A percentile compares a stretch with the other conserved stretches of the same genome.
phyloP scores from a whole-genome alignment of 2,797 vertebrate species.

The Premnoplex brunnescens region DNA sequence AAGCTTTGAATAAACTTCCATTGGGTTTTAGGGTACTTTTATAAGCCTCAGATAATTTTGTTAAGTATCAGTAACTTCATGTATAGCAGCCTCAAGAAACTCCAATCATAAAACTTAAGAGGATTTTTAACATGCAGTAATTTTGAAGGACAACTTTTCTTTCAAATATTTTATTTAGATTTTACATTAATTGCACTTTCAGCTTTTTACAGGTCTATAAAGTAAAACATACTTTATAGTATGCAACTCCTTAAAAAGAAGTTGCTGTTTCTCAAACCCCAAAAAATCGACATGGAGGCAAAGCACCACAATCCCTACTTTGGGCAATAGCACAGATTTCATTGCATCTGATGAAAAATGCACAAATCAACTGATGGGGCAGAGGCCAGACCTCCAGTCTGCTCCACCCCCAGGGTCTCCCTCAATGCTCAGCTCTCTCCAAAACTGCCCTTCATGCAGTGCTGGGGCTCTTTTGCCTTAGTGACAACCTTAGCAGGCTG shows the following conservation, averaged over 20 bases:
- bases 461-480: background rate
- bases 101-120: background rate
- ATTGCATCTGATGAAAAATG: background rate
- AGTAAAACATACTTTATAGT: background rate
- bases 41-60: background rate
- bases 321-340: background rate
- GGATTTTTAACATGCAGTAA: background rate
- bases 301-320: background rate
- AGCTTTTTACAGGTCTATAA: background rate
- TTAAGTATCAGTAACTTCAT: background rate
- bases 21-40: background rate
- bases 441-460: fast-evolving
- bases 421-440: fast-evolving
- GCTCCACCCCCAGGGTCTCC: background rate
- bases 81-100: background rate
- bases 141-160: background rate
- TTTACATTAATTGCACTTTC: background rate
- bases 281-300: background rate
- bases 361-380: background rate
- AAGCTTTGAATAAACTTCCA: background rate
- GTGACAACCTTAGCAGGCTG: too few species aligned
- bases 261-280: background rate
- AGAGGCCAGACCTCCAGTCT: background rate
- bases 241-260: background rate
- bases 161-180: background rate